Percentiles rank a stretch among this genome's conserved stretches.
phyloP scores from a whole-genome alignment of 92 coral and sea anemone genomes.

The Metridium senile region DNA sequence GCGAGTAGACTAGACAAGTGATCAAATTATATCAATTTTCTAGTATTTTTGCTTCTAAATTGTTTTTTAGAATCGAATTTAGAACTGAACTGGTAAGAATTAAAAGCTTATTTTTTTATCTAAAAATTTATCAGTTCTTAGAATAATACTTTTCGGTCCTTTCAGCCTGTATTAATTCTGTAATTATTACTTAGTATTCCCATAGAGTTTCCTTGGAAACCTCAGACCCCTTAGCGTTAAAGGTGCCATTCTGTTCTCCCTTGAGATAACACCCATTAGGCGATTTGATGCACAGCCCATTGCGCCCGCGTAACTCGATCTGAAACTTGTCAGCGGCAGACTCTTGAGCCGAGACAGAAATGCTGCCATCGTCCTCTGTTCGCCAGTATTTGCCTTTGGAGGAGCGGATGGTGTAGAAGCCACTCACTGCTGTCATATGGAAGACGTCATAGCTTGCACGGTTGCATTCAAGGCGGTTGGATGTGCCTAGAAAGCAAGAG shows the following conservation, averaged over 20 bases:
- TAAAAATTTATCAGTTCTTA: too few species aligned
- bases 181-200: constrained; percentile 72
- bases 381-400: constrained; percentile 79
- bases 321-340: constrained; percentile 69
- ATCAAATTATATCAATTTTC: too few species aligned
- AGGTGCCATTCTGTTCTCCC: constrained; percentile 88
- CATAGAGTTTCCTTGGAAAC: constrained; percentile 68
- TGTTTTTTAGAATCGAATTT: too few species aligned
- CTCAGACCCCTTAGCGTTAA: constrained; percentile 65
- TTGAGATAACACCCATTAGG: constrained; percentile 81
- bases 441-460: constrained; percentile 84
- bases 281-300: constrained; percentile 81
- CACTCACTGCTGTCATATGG: constrained; percentile 55
- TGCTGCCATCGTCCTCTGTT: constrained; percentile 61
- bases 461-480: constrained; percentile 82
- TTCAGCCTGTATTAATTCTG: too few species aligned
- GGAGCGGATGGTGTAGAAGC: constrained; percentile 72
- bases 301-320: constrained; percentile 81
- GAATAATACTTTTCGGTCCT: too few species aligned
- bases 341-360: constrained; percentile 71
- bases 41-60: too few species aligned
- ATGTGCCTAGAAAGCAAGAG: constrained; percentile 18
- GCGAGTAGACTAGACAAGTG: too few species aligned
- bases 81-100: too few species aligned
- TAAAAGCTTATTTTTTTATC: too few species aligned